Base-by-base conservation (phyloP, 2,888 invertebrate species). In the Pollenia angustigena region DNA sequence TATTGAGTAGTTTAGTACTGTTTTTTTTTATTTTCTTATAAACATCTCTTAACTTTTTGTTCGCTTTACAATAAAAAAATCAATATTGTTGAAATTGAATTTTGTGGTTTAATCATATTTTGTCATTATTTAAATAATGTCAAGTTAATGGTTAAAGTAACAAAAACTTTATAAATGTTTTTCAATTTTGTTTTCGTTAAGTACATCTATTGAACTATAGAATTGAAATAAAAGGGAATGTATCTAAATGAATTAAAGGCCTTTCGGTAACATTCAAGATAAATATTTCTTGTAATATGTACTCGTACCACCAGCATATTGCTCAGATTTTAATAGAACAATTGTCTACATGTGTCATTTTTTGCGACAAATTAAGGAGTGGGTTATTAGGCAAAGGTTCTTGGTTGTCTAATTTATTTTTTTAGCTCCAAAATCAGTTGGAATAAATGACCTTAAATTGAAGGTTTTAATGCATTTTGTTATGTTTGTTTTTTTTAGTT, bases 91-190 rank as follows among this genome's bases (percentile, higher is more conserved):
- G 46, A 86, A 86, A 86, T 86, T 81, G 71, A 76, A 81, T 86
- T 86, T 83, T 80, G 71, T 72, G 66, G 75, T 78, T 76, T 76
- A 86, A 86, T 83, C 82, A 86, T 86, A 83, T 80, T 86, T 86
- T 75, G 83, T 83, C 83, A 78, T 78, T 83, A 71, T 76, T 82
- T 80, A 62, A 83, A 82, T 82, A 82, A 75, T 82, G 81, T 82
- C 85, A 79, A 82, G 52, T 69, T 71, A 83, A 80, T 76, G 76
- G 76, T 46, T 76, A 44, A 54, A 50, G 16, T 32, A 54, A 72
- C n/a, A 66, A 64, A 48, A 50, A 50, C 54, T 3, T 12, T 16
- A 18, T 46, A 40, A 46, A 40, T 12, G 16, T 54, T 16, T 40
- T 46, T 42, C 18, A 42, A 14, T n/a, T 52, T 44, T 64, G 9